A percentile compares a stretch with the other conserved stretches of the same genome.
Conservation (phyloP, 2,888 invertebrate genomes). For the Campoplex capitator region DNA sequence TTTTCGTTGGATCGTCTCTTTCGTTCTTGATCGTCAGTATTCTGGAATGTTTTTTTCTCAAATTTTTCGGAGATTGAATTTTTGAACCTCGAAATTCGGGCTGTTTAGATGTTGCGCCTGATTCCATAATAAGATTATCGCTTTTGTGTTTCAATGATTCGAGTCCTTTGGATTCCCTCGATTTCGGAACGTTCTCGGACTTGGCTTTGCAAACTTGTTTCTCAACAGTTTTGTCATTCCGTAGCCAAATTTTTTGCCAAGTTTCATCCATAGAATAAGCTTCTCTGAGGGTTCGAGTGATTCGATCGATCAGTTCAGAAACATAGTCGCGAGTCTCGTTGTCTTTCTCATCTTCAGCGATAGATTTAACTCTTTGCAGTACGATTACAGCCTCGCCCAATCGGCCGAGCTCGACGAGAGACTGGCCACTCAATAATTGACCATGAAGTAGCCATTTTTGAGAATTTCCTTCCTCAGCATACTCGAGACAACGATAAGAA, state of each 20-base stretch:
- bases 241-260: not conserved
- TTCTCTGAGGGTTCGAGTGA: constrained; percentile 61
- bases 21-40: not conserved
- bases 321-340: constrained; percentile 72
- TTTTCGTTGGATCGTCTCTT: not conserved
- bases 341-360: constrained; percentile 71
- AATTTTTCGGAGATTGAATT: constrained; percentile 13
- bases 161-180: not conserved
- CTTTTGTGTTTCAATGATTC: not conserved
- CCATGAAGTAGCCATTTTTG: constrained; percentile 79
- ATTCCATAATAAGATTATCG: not conserved
- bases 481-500: constrained; percentile 72
- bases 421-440: constrained; percentile 76
- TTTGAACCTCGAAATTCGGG: not conserved
- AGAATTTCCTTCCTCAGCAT: constrained; percentile 72
- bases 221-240: not conserved
- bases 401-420: constrained; percentile 75
- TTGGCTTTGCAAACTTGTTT: not conserved
- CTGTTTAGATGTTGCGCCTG: not conserved
- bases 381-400: constrained; percentile 74
- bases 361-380: constrained; percentile 71
- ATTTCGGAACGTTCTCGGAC: constrained; percentile 34
- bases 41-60: not conserved
- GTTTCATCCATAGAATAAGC: constrained; percentile 3
- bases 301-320: constrained; percentile 74